Percentiles rank a stretch among this genome's conserved stretches.
phyloP scores from a whole-genome alignment of 2,888 invertebrate species.

The Leptodirus hochenwartii region DNA sequence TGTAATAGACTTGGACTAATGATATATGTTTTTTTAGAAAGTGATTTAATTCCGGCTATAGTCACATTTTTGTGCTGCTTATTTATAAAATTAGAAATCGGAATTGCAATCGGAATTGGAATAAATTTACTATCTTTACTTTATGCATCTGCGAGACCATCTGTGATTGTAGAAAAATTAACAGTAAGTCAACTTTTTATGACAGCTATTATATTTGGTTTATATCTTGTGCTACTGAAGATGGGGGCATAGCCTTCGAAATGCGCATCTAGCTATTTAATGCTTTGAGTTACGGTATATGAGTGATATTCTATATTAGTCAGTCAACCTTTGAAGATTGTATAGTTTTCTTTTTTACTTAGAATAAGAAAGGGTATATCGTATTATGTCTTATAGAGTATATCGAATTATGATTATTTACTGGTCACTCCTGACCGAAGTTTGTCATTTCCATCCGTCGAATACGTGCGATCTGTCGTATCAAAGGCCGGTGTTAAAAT shows the following conservation, averaged over 20 bases:
- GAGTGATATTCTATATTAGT: too few species aligned
- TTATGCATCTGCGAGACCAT: slow-evolving; percentile 42
- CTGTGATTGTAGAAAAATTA: slow-evolving; percentile 36
- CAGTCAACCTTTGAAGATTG: not conserved
- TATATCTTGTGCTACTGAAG: too few species aligned
- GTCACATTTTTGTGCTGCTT: slow-evolving; percentile 47
- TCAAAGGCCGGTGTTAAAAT: slow-evolving; percentile 48
- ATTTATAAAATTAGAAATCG: slow-evolving; percentile 43
- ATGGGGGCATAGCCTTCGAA: too few species aligned
- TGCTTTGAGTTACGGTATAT: too few species aligned
- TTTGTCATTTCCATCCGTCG: slow-evolving; percentile 44
- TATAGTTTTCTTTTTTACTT: not conserved
- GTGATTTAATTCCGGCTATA: slow-evolving; percentile 44
- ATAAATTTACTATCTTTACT: slow-evolving; percentile 41
- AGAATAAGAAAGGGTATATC: not conserved
- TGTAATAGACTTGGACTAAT: not conserved
- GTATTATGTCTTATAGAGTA: slow-evolving; percentile 23
- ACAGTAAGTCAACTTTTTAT: slow-evolving; percentile 26
- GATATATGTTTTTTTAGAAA: slow-evolving; percentile 30
- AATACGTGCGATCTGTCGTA: slow-evolving; percentile 45
- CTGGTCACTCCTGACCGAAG: slow-evolving; percentile 42
- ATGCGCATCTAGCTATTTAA: too few species aligned
- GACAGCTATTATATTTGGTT: too few species aligned
- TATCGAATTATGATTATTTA: slow-evolving; percentile 34
- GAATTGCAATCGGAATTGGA: slow-evolving; percentile 44